Conservation (phyloP, 1,140 invertebrate species). For the Caerostris darwini region DNA sequence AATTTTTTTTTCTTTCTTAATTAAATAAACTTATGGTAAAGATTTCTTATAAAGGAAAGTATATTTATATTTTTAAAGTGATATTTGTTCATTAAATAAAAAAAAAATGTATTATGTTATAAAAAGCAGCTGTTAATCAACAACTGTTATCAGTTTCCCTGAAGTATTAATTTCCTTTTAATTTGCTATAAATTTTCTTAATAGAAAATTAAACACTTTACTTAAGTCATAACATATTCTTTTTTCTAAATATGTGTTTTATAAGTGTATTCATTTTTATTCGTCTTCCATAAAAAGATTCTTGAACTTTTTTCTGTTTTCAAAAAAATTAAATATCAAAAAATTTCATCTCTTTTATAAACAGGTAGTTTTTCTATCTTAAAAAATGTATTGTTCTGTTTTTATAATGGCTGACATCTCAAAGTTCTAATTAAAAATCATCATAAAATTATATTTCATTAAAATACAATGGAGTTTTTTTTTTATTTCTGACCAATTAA, state of each 20-base stretch:
- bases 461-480: not conserved
- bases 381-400: not conserved
- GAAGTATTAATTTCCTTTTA: no score
- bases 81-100: no score
- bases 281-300: not conserved
- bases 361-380: not conserved
- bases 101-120: no score
- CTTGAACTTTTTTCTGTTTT: not conserved
- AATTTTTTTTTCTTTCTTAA: no score
- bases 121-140: no score
- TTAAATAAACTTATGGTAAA: no score
- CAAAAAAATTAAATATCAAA: not conserved
- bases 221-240: not conserved
- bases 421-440: conserved; percentile 10
- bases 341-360: not conserved
- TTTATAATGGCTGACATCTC: not conserved
- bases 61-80: no score
- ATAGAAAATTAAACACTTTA: no score
- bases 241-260: not conserved
- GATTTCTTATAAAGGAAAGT: no score
- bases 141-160: no score
- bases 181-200: no score
- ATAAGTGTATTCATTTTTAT: not conserved
- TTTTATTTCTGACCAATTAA: not conserved
- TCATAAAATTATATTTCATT: conserved; percentile 2